phyloP scores from a whole-genome alignment of 2,888 invertebrate genomes.

The Lasioglossum figueresi region DNA sequence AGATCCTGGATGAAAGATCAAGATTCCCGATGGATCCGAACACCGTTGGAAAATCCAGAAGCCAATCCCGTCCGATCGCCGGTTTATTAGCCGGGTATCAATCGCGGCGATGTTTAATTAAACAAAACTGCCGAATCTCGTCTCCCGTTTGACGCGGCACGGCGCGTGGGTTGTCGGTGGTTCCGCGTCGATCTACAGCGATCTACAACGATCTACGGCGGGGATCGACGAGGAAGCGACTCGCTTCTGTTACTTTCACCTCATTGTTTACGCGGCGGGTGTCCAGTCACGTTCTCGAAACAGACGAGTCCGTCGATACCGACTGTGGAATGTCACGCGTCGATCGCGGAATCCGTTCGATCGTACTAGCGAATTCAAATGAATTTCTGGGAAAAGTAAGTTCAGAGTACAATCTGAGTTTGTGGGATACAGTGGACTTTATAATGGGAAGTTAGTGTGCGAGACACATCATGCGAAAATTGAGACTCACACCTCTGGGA shows the following conservation, averaged over 20 bases:
- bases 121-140: background rate
- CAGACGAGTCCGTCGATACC: background rate
- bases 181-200: slow-evolving; percentile 1
- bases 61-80: background rate
- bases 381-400: background rate
- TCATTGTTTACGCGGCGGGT: slow-evolving; percentile 42
- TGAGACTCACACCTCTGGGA: slow-evolving; percentile 41
- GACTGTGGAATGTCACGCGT: background rate
- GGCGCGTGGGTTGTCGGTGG: background rate
- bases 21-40: background rate
- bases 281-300: slow-evolving; percentile 15
- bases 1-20: background rate
- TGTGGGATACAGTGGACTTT: background rate
- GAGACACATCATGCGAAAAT: slow-evolving; percentile 47
- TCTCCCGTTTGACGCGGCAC: background rate
- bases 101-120: slow-evolving; percentile 12
- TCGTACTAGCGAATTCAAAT: background rate
- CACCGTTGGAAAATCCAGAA: background rate
- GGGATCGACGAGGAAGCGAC: background rate
- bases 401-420: background rate
- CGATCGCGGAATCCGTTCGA: slow-evolving; percentile 16
- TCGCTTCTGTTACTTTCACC: slow-evolving; percentile 51
- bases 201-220: background rate
- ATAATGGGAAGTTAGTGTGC: background rate
- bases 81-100: background rate